These are phyloP conservation scores for Monodelphis domestica DNA, from an alignment of 2,797 vertebrate species.

Conservation along the genomic window DNA sequence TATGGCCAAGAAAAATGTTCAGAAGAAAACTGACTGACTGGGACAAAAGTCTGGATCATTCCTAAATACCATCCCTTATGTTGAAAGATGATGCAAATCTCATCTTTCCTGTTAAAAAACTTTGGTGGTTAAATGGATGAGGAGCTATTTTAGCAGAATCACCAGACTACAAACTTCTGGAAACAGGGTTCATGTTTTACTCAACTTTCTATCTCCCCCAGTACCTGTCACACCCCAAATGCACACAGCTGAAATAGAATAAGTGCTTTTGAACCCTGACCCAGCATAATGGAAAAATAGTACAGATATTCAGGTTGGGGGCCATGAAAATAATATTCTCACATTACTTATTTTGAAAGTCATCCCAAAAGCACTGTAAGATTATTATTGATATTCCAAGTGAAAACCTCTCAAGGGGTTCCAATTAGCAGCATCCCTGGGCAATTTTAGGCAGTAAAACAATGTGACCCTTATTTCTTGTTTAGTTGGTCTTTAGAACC, in stretches of 20 bases:
- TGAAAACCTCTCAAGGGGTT: conserved; percentile 48
- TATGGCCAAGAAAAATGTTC: neutral
- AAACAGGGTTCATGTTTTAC: neutral
- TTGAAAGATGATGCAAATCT: neutral
- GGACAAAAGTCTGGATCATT: neutral
- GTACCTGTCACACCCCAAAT: neutral
- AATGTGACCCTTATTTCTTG: neutral
- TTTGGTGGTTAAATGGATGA: neutral
- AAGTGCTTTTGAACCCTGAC: neutral
- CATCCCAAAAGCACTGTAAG: conserved; percentile 10
- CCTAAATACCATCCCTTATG: neutral
- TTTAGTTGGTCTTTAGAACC: neutral
- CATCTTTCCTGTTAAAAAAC: neutral
- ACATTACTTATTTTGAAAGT: conserved; percentile 16
- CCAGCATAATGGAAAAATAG: neutral
- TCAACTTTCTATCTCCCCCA: neutral
- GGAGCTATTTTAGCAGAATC: neutral
- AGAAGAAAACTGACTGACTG: neutral
- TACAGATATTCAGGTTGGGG: neutral
- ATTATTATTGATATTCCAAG: conserved; percentile 57
- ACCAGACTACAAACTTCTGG: neutral
- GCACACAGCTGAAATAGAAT: neutral
- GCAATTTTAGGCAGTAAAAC: conserved; percentile 30
- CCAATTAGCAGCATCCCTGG: conserved; percentile 52
- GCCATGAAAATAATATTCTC: neutral